phyloP scores from a whole-genome alignment of 1,140 invertebrate genomes.

The Drosophila guanche region DNA sequence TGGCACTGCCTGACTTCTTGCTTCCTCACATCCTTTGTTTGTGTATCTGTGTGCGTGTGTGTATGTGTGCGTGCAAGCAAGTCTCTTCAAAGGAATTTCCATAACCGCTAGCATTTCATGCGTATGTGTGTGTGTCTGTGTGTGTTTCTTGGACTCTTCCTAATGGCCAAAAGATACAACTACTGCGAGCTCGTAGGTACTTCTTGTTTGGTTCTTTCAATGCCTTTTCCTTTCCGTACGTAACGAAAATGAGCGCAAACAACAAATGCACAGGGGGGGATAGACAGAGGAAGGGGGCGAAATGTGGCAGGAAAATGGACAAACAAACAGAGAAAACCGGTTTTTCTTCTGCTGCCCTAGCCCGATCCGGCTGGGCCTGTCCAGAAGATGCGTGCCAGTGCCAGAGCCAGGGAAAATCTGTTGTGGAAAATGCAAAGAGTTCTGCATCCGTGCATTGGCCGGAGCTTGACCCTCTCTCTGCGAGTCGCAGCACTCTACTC shows the following conservation, averaged over 20 bases:
- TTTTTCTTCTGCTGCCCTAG: constrained; percentile 42
- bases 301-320: constrained; percentile 63
- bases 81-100: constrained; percentile 75
- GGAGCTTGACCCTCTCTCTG: constrained; percentile 55
- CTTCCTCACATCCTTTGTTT: constrained; percentile 48
- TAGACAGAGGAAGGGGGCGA: constrained; percentile 11
- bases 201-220: constrained; percentile 47
- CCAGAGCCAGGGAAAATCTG: constrained; percentile 53
- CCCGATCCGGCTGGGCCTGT: constrained; percentile 3
- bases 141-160: constrained; percentile 39
- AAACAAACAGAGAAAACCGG: constrained; percentile 51
- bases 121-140: constrained; percentile 29
- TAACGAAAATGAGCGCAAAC: constrained; percentile 77
- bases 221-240: constrained; percentile 79
- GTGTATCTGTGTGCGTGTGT: constrained; percentile 5
- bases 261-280: constrained; percentile 32
- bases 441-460: constrained; percentile 36
- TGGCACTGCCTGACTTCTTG: constrained; percentile 46
- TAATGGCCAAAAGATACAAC: constrained; percentile 64
- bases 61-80: constrained; percentile 20
- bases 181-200: constrained; percentile 28
- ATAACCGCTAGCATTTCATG: constrained; percentile 79
- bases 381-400: constrained; percentile 45
- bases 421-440: constrained; percentile 66
- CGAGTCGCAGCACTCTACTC: background rate